Conservation (phyloP, 2,113 vertebrate species). For the Dicentrarchus labrax region DNA sequence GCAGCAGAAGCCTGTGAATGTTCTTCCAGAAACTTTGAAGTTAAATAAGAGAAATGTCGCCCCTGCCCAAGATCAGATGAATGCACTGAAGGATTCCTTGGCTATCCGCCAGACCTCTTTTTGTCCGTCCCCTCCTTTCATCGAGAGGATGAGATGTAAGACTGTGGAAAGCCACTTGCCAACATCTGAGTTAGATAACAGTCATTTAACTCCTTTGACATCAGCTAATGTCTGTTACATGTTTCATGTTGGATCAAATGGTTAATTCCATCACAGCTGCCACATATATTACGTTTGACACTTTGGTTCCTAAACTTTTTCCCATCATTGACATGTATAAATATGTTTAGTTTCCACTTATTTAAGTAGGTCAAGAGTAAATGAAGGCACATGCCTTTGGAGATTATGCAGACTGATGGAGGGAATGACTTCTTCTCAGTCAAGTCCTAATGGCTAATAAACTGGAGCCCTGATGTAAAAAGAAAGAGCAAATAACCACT, state of each 20-base stretch:
- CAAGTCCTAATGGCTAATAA: not conserved
- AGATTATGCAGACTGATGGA: not conserved
- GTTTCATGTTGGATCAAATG: conserved; percentile 24
- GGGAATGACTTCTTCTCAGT: not conserved
- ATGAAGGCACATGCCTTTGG: not conserved
- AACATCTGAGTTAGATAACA: conserved; percentile 38
- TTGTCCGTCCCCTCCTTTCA: conserved; percentile 64
- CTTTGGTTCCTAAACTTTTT: not conserved
- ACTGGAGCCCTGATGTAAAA: not conserved
- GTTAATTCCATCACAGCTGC: conserved; percentile 8
- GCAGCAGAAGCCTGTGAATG: conserved; percentile 26
- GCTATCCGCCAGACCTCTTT: conserved; percentile 49
- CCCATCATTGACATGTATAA: not conserved
- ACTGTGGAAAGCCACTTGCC: conserved; percentile 25
- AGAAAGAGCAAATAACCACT: not conserved
- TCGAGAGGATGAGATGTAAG: conserved; percentile 92
- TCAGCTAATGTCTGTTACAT: conserved; percentile 22
- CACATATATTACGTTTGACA: not conserved
- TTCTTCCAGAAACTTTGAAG: conserved; percentile 35
- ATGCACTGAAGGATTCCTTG: conserved; percentile 63
- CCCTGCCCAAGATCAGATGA: conserved; percentile 39
- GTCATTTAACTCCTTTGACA: conserved; percentile 40
- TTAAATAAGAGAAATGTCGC: conserved; percentile 44
- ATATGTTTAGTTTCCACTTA: not conserved
- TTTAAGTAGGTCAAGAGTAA: not conserved